phyloP scores from a whole-genome alignment of 2,797 vertebrate genomes.

The Sebastes melanostomus region DNA sequence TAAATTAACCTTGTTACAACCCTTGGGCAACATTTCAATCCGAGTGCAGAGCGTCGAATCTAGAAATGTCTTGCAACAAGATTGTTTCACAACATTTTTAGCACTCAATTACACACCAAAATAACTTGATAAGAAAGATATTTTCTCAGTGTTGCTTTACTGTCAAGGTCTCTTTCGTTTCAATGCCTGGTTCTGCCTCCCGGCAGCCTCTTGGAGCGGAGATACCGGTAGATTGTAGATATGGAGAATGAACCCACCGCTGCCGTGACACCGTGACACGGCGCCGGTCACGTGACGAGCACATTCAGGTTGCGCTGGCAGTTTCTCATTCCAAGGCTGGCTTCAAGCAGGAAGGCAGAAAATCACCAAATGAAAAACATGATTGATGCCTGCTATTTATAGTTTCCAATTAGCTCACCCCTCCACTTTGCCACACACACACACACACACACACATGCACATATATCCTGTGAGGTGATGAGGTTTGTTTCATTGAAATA shows the following conservation, averaged over 20 bases:
- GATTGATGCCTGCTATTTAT: conserved; percentile 58
- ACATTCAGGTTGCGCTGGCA: conserved; percentile 32
- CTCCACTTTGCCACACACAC: background rate
- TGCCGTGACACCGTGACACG: background rate
- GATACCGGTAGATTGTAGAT: conserved; percentile 2
- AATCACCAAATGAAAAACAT: conserved; percentile 51
- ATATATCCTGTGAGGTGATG: background rate
- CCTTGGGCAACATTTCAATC: background rate
- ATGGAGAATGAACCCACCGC: background rate
- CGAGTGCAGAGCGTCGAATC: background rate
- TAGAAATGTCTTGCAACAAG: too few relatives aligned
- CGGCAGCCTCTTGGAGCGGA: background rate
- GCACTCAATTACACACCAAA: background rate
- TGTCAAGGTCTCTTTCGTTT: background rate
- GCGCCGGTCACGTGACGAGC: conserved; percentile 22
- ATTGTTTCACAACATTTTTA: background rate
- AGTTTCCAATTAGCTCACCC: conserved; percentile 50
- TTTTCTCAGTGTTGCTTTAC: background rate
- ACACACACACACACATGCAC: background rate
- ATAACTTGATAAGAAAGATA: background rate
- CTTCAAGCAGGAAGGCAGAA: conserved; percentile 48
- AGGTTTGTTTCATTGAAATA: background rate
- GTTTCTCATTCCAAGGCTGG: conserved; percentile 52
- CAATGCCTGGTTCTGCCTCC: background rate
- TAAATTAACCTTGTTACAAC: background rate